Evolutionary conservation across 2,113 vertebrate species (phyloP), one percentile per base, ranked within the genome.

Genomic region (Prunella himalayana): DNA sequence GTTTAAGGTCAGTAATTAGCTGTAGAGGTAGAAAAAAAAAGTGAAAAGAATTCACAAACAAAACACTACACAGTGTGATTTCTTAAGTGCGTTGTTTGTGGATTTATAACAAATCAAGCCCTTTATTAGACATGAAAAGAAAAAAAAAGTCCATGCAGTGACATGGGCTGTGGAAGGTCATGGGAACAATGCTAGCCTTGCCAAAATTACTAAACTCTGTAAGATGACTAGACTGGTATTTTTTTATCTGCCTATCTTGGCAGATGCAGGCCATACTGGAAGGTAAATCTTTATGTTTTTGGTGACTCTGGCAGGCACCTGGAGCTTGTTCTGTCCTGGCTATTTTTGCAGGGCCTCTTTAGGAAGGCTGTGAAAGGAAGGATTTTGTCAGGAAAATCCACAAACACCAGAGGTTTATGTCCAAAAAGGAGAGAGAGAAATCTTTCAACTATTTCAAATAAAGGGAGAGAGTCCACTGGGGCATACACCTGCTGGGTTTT

Each of bases 401-500:
- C 27, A 18, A 63, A 45, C 0, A 0, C 11, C 27, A 15, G 22
- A 53, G 17, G 27, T 53, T 68, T 71, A 20, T 37, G 13, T 71
- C 39, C 39, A 51, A 53, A 53, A 53, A 61, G 11, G 27, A 72
- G 68, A 25, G 1, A 37, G 39, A 72, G 14, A 13, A 25, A 2
- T 45, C 39, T 39, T 72, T 16, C 17, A 72, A 45, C 22, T 63
- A 39, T 33, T 37, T 72, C 0, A 0, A 37, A 17, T 37, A 45
- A 37, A 63, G 5, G 21, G 21, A 44, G 53, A 33, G 37, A 71
- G 21, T 5, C 8, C 27, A 25, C 47, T 21, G 47, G 21, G 21
- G 4, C 33, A 53, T 22, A 44, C 6, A 8, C 33, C 2, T 0
- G 0, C 16, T 2, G 27, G 3, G 13, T 37, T 37, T 61, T 44